These are phyloP conservation scores for Xyliphius kryptos DNA, from an alignment of 2,113 vertebrate species.

Conservation along the genomic window DNA sequence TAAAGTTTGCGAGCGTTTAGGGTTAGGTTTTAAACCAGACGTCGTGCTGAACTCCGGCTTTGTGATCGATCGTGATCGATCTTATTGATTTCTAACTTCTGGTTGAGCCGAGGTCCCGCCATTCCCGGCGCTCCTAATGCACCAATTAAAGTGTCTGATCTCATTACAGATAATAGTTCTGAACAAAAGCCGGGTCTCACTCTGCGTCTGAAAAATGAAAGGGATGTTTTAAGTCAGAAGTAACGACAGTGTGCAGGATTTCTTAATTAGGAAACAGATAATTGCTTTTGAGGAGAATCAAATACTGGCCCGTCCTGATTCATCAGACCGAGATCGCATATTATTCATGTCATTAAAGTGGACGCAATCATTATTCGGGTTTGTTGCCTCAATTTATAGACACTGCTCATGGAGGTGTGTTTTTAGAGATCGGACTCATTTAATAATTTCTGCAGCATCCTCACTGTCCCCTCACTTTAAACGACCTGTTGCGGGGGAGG, in stretches of 20 bases:
- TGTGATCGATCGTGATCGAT: background rate
- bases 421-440: too few relatives aligned
- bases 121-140: conserved; percentile 18
- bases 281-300: conserved; percentile 59
- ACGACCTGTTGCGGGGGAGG: too few relatives aligned
- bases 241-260: conserved; percentile 63
- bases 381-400: too few relatives aligned
- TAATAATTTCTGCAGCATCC: too few relatives aligned
- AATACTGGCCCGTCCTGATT: conserved; percentile 33
- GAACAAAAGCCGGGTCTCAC: conserved; percentile 52
- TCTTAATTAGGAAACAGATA: conserved; percentile 58
- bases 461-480: too few relatives aligned
- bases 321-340: conserved; percentile 11
- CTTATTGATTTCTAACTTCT: background rate
- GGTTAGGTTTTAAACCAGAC: too few relatives aligned
- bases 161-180: conserved; percentile 60
- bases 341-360: background rate
- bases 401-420: too few relatives aligned
- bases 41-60: too few relatives aligned
- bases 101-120: conserved; percentile 6
- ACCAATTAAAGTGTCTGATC: conserved; percentile 52
- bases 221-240: conserved; percentile 60
- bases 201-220: conserved; percentile 55
- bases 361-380: too few relatives aligned
- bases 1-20: too few relatives aligned